Conservation (phyloP, 2,888 invertebrate species). For the Drosophila limbata region DNA sequence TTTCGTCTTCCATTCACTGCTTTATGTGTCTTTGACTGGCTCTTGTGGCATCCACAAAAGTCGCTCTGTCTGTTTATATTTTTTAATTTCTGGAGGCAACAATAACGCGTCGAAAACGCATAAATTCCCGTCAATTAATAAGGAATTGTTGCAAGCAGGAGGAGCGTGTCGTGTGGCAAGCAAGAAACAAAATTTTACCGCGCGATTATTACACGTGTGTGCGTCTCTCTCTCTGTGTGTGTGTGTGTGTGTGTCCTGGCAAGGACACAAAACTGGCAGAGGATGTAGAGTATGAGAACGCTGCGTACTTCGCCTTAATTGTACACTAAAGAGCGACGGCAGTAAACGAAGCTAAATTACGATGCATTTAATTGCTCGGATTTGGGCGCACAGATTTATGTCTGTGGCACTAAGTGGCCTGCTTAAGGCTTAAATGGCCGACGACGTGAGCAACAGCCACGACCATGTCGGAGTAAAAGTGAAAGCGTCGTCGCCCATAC, state of each 20-base stretch:
- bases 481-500: constrained; percentile 48
- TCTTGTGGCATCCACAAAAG: constrained; percentile 24
- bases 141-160: constrained; percentile 69
- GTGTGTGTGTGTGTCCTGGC: constrained; percentile 31
- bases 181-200: constrained; percentile 58
- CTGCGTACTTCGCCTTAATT: constrained; percentile 76
- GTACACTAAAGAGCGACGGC: constrained; percentile 69
- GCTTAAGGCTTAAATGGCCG: constrained; percentile 82
- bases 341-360: constrained; percentile 71
- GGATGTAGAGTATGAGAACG: constrained; percentile 20
- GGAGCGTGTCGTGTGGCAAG: constrained; percentile 38
- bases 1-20: constrained; percentile 13
- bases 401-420: constrained; percentile 82
- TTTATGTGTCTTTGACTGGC: constrained; percentile 55
- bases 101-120: constrained; percentile 81
- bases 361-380: constrained; percentile 83
- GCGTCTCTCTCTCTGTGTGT: constrained; percentile 26
- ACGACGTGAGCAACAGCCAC: constrained; percentile 59
- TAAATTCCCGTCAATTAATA: constrained; percentile 82
- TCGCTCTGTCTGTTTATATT: constrained; percentile 73
- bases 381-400: constrained; percentile 83
- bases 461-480: constrained; percentile 52
- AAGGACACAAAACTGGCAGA: constrained; percentile 17
- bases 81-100: constrained; percentile 75
- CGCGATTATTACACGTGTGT: constrained; percentile 65